Evolutionary conservation across 2,113 vertebrate genomes (phyloP).

Genomic region (Lepus americanus): DNA sequence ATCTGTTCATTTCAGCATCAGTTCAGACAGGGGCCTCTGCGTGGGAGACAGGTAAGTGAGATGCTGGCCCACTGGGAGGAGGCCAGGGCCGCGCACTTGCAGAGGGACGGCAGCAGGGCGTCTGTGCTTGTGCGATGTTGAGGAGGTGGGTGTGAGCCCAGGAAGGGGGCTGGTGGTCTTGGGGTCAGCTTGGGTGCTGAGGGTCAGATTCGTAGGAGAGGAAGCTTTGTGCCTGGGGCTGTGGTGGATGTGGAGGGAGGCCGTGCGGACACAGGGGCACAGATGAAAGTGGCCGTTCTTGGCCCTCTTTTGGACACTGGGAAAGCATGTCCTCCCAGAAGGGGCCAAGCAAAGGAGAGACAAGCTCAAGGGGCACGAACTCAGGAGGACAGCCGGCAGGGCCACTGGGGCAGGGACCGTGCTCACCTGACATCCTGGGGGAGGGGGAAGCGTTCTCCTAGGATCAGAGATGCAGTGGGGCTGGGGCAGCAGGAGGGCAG

Average conservation of each 20-base stretch:
- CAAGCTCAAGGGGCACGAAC: background rate
- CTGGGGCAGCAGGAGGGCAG: background rate
- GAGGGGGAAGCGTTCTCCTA: too few relatives aligned
- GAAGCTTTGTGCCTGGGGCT: fast-evolving
- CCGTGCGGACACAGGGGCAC: background rate
- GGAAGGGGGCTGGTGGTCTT: fast-evolving
- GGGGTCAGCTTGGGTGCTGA: fast-evolving
- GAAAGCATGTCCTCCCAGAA: background rate
- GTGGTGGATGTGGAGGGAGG: fast-evolving
- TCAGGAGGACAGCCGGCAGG: background rate
- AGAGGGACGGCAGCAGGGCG: too few relatives aligned
- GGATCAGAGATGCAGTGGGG: background rate
- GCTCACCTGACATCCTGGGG: background rate
- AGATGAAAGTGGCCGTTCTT: background rate
- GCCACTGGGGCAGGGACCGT: background rate
- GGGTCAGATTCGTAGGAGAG: fast-evolving
- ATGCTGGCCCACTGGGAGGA: background rate
- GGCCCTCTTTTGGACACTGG: too few relatives aligned
- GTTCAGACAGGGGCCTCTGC: background rate
- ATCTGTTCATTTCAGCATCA: fast-evolving
- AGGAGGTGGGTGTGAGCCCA: fast-evolving
- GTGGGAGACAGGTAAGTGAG: background rate
- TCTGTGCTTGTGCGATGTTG: fast-evolving
- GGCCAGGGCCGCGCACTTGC: background rate
- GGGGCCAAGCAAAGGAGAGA: background rate